These are phyloP conservation scores for Copidosoma floridanum DNA, from an alignment of 1,140 invertebrate species.

Conservation along the genomic window DNA sequence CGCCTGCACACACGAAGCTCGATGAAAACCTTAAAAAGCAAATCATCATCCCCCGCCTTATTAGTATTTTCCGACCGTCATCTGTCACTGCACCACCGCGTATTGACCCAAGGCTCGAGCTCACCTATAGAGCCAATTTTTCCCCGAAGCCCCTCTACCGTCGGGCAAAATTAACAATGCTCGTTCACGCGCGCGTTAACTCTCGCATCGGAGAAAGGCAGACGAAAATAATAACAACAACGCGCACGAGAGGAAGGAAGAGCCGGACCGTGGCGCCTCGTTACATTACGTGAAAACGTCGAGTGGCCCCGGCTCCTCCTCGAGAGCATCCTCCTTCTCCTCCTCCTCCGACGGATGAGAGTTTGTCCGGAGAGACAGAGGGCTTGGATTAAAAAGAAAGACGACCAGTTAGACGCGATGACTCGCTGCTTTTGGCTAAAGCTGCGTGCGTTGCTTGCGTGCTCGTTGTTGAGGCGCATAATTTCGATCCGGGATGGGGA, in stretches of 20 bases:
- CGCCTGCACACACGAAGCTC: too few species aligned
- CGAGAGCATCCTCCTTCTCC: too few species aligned
- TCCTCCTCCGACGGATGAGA: too few species aligned
- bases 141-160: background rate
- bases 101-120: too few species aligned
- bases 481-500: slow-evolving; percentile 1
- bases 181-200: too few species aligned
- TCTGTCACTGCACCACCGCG: too few species aligned
- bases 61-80: too few species aligned
- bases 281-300: slow-evolving; percentile 39
- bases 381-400: slow-evolving; percentile 52
- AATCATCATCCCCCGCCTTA: too few species aligned
- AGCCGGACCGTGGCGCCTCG: slow-evolving; percentile 6
- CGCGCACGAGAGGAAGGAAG: background rate
- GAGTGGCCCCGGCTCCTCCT: slow-evolving; percentile 30
- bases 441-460: background rate
- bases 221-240: background rate
- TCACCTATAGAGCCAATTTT: slow-evolving; percentile 8
- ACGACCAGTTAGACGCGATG: slow-evolving; percentile 56
- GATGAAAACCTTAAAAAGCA: too few species aligned
- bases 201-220: background rate
- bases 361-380: too few species aligned
- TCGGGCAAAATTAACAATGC: too few species aligned
- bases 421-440: slow-evolving; percentile 52
- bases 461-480: background rate